Percentiles rank a stretch among this genome's conserved stretches.
phyloP scores from a whole-genome alignment of 2,113 vertebrate species.

The Stigmatopora nigra region DNA sequence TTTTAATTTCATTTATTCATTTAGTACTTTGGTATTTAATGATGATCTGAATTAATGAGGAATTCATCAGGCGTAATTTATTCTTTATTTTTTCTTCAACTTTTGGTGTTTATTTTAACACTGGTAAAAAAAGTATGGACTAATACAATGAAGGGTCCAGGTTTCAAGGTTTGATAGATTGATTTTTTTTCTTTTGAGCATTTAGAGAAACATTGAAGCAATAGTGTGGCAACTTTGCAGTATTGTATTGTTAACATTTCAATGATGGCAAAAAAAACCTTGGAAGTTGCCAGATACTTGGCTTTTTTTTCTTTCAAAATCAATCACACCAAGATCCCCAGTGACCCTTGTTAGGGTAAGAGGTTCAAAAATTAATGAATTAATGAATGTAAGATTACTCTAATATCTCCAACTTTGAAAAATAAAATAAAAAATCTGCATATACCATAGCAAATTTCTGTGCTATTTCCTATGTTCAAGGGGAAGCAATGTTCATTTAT shows the following conservation, averaged over 20 bases:
- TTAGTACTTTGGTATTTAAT: slow-evolving; percentile 1
- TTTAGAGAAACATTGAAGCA: background rate
- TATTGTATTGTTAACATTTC: background rate
- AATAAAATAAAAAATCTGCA: no score
- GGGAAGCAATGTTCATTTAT: no score
- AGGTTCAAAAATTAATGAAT: no score
- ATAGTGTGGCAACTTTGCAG: background rate
- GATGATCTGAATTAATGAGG: background rate
- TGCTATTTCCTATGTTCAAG: no score
- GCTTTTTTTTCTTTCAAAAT: background rate
- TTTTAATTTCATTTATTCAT: background rate
- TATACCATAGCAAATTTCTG: no score
- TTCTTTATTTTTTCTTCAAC: background rate
- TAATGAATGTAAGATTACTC: no score
- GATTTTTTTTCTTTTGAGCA: background rate
- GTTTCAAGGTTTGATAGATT: background rate
- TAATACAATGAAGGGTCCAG: background rate
- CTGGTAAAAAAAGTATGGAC: background rate
- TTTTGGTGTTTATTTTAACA: background rate
- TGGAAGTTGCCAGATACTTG: background rate
- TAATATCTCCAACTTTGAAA: no score
- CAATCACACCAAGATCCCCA: background rate
- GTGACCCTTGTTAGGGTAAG: background rate
- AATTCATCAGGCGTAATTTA: background rate
- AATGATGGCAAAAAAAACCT: background rate